These are phyloP conservation scores for Anaspis maculata DNA, from an alignment of 2,888 invertebrate species.

Conservation along the genomic window DNA sequence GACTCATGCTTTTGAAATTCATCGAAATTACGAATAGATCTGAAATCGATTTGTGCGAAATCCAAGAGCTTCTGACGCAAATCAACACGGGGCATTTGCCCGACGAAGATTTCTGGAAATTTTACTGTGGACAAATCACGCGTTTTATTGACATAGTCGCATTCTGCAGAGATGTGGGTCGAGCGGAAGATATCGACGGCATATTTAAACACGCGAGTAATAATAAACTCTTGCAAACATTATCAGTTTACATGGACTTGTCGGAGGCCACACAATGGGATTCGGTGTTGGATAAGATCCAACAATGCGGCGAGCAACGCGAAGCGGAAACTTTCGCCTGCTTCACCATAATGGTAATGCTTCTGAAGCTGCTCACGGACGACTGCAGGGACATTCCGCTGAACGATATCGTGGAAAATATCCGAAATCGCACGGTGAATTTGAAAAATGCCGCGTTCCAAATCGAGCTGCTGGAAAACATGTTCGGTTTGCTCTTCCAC, in stretches of 20 bases:
- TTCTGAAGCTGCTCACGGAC: constrained; percentile 6
- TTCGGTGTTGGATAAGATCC: constrained; percentile 9
- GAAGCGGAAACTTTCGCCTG: constrained; percentile 9
- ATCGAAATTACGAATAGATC: constrained; percentile 25
- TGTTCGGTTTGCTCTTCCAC: constrained; percentile 60
- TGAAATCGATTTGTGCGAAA: constrained; percentile 17
- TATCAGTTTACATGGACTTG: constrained; percentile 16
- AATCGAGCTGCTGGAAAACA: constrained; percentile 61
- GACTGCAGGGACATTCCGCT: constrained; percentile 1
- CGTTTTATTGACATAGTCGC: constrained; percentile 24
- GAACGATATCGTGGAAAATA: constrained; percentile 37
- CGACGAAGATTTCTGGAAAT: constrained; percentile 30
- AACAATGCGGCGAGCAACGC: not conserved
- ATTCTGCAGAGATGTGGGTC: constrained; percentile 24
- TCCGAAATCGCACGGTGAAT: constrained; percentile 44
- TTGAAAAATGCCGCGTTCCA: constrained; percentile 42
- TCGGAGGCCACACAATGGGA: constrained; percentile 12
- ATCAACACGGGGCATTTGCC: constrained; percentile 15
- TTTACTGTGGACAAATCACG: constrained; percentile 27
- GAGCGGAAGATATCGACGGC: constrained; percentile 11
- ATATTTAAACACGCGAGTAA: constrained; percentile 17
- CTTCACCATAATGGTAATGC: constrained; percentile 7
- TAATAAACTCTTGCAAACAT: constrained; percentile 16
- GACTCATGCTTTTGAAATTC: constrained; percentile 25
- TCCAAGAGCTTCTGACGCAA: constrained; percentile 16